A percentile compares a stretch with the other conserved stretches of the same genome.
These are phyloP conservation scores for Aplocera efformata DNA, from an alignment of 2,888 invertebrate species.

Conservation along the genomic window DNA sequence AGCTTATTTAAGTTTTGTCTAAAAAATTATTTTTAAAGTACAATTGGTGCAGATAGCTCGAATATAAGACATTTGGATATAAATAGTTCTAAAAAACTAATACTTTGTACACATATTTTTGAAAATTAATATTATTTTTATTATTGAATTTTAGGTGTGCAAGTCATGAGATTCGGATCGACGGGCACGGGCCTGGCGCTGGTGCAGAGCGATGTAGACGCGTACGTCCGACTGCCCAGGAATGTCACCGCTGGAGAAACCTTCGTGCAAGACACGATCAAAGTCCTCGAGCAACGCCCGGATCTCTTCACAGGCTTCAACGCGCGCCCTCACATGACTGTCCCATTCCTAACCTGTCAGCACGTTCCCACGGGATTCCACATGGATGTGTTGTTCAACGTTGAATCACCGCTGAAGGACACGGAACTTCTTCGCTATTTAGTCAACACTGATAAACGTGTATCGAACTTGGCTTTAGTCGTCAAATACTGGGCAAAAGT, in stretches of 20 bases:
- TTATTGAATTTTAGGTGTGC: slow-evolving; percentile 7
- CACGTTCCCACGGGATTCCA: slow-evolving; percentile 12
- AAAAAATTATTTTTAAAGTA: no score
- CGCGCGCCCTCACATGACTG: background rate
- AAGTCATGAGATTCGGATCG: slow-evolving; percentile 8
- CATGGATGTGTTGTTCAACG: slow-evolving; percentile 22
- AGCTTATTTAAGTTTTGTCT: no score
- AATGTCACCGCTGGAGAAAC: background rate
- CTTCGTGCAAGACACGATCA: background rate
- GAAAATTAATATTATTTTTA: no score
- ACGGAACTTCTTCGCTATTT: slow-evolving; percentile 22
- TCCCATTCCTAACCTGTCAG: background rate
- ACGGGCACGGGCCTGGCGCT: slow-evolving; percentile 10
- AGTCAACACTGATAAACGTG: slow-evolving; percentile 14
- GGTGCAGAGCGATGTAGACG: slow-evolving; percentile 13
- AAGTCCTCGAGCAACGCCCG: background rate
- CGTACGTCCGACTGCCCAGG: slow-evolving; percentile 1
- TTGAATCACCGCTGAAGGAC: slow-evolving; percentile 1
- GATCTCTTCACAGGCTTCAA: background rate
- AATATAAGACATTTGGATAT: no score
- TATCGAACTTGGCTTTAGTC: slow-evolving; percentile 16
- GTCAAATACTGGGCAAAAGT: slow-evolving; percentile 28
- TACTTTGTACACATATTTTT: no score
- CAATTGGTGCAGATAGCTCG: no score
- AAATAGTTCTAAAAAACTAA: no score